Evolutionary conservation across 2,797 vertebrate genomes (phyloP).

Genomic region (Hippocampus kuda): DNA sequence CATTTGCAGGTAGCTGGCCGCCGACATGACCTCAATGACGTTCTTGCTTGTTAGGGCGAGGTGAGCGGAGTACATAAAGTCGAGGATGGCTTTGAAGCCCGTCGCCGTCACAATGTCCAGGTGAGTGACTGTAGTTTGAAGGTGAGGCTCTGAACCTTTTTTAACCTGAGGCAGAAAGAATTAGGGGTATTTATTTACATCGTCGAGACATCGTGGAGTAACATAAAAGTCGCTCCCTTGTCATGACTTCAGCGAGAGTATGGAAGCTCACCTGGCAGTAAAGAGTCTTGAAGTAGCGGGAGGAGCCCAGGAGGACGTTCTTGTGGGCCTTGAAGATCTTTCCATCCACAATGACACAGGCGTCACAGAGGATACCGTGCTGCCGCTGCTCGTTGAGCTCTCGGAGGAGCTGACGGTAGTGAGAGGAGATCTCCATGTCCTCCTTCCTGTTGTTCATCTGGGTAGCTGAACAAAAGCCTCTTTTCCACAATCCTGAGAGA

Average conservation of each 20-base stretch:
- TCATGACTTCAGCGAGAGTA: conserved; percentile 26
- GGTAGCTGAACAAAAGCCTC: conserved; percentile 69
- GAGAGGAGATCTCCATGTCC: conserved; percentile 98
- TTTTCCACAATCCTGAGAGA: conserved; percentile 62
- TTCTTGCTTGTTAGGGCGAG: conserved; percentile 94
- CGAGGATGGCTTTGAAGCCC: conserved; percentile 94
- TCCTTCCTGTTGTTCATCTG: conserved; percentile 97
- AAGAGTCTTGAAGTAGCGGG: conserved; percentile 96
- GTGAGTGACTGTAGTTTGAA: conserved; percentile 91
- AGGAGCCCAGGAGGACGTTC: conserved; percentile 91
- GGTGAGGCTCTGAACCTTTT: conserved; percentile 70
- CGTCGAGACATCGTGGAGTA: not conserved
- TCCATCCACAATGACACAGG: conserved; percentile 90
- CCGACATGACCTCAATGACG: conserved; percentile 97
- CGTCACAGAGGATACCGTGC: conserved; percentile 93
- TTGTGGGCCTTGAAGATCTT: conserved; percentile 97
- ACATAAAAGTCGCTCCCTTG: not conserved
- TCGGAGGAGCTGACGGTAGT: conserved; percentile 91
- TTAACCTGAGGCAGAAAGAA: conserved; percentile 74
- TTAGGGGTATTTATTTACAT: not conserved
- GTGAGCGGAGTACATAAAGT: conserved; percentile 98
- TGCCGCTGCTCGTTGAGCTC: conserved; percentile 96
- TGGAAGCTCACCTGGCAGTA: conserved; percentile 81
- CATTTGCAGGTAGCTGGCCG: conserved; percentile 96
- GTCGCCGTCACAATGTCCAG: conserved; percentile 95